These are phyloP conservation scores for Chrysina gloriosa DNA, from an alignment of 2,888 invertebrate species.

Conservation along the genomic window DNA sequence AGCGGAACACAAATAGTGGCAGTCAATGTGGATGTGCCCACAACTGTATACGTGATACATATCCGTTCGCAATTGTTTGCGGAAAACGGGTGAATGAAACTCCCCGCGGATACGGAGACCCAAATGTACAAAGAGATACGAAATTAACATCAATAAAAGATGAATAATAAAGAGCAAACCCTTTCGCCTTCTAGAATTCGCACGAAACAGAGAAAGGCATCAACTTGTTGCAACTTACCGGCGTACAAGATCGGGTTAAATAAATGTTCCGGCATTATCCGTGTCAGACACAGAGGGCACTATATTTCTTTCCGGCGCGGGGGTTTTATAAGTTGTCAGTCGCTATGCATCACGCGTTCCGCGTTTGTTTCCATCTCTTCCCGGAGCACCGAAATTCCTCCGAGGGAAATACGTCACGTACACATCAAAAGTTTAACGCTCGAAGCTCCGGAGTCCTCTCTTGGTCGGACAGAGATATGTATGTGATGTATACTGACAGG, in stretches of 20 bases:
- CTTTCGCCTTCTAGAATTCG: too few relatives aligned
- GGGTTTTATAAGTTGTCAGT: constrained; percentile 45
- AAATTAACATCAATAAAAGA: too few relatives aligned
- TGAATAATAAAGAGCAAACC: too few relatives aligned
- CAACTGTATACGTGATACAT: too few relatives aligned
- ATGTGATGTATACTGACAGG: constrained; percentile 47
- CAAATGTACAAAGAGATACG: too few relatives aligned
- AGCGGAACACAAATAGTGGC: too few relatives aligned
- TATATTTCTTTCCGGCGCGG: constrained; percentile 47
- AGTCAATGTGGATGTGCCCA: too few relatives aligned
- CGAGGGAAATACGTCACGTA: constrained; percentile 52
- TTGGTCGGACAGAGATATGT: constrained; percentile 37
- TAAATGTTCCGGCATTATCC: constrained; percentile 46
- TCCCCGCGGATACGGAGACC: too few relatives aligned
- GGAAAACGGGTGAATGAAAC: too few relatives aligned
- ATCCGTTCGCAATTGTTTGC: too few relatives aligned
- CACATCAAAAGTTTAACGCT: constrained; percentile 50
- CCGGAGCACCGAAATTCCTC: constrained; percentile 45
- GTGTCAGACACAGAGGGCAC: constrained; percentile 47
- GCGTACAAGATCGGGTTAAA: constrained; percentile 20
- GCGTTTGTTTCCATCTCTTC: constrained; percentile 27
- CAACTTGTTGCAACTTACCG: constrained; percentile 37
- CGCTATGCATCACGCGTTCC: constrained; percentile 45
- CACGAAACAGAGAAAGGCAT: not conserved
- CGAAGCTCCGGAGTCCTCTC: not conserved